Evolutionary conservation across 2,888 invertebrate species (phyloP).

Genomic region (Stegana nigrithorax): DNA sequence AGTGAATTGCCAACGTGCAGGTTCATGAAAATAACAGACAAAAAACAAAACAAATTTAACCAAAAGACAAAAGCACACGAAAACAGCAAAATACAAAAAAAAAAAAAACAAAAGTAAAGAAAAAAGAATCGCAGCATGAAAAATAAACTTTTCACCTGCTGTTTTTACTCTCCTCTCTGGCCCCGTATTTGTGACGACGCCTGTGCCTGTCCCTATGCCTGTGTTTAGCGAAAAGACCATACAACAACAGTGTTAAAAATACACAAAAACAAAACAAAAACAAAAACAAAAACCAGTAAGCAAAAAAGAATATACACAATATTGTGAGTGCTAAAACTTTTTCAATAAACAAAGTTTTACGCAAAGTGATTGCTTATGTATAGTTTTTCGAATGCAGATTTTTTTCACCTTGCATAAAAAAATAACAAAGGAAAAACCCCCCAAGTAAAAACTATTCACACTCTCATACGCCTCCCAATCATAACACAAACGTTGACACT

Average conservation of each 20-base stretch:
- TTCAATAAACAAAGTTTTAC: slow-evolving; percentile 53
- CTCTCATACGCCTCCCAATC: too few relatives aligned
- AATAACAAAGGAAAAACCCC: too few relatives aligned
- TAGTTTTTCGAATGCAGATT: background rate
- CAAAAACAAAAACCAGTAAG: slow-evolving; percentile 3
- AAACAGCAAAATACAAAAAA: background rate
- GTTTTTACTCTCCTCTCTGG: background rate
- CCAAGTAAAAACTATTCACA: too few relatives aligned
- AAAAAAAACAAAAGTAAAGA: background rate
- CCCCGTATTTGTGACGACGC: background rate
- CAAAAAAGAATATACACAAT: background rate
- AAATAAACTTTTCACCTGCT: background rate
- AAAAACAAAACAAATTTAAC: background rate
- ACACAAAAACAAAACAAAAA: background rate
- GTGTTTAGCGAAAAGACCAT: background rate
- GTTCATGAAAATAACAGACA: background rate
- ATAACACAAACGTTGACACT: too few relatives aligned
- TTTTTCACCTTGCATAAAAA: too few relatives aligned
- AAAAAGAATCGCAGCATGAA: background rate
- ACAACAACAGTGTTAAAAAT: background rate
- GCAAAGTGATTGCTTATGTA: slow-evolving; percentile 6
- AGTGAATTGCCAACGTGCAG: background rate
- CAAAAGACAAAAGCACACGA: background rate
- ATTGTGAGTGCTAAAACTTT: slow-evolving; percentile 38
- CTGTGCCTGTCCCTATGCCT: background rate